Evolutionary conservation across 2,113 vertebrate genomes (phyloP), one percentile per base, ranked within the genome.

Genomic region (Gopherus evgoodei): DNA sequence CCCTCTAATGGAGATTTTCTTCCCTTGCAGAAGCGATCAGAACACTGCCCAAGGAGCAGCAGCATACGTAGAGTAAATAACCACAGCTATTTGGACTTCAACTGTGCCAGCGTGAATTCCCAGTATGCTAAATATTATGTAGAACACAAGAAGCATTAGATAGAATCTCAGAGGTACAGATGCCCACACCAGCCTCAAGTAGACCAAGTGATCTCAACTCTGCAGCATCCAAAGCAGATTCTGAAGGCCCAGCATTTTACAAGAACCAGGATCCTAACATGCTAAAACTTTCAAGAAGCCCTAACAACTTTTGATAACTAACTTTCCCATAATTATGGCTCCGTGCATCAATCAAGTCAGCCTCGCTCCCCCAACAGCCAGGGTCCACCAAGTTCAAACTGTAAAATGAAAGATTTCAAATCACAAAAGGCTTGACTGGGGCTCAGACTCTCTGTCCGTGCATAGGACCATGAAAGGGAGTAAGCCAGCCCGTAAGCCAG

Each of bases 321-420:
- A 22, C n/a, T 42, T 44, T 75, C 11, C 22, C 38, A 44, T 38
- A 42, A 42, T 21, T 6, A 19, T 42, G 21, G 22, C 21, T 75
- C 22, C 6, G 11, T 42, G 72, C 38, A 25, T 44, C n/a, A 75
- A 12, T 25, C 22, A 75, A 25, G 2, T 87, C 11, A 65, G 16
- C 7, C 62, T 65, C 16, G 2, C 62, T n/a, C 31, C 31, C 62
- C 13, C 62, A 17, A 65, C 16, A 65, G 62, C 62, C 31, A 35
- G 31, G 8, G 82, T 84, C 91, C 86, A 91, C 49, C 62, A 93
- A 81, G 49, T 83, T 88, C 27, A 80, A 53, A 83, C 24, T 81
- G 81, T 49, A n/a, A 93, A 95, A 94, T 44, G 6, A 25, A 90
- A 86, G 92, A 52, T 22, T 88, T 59, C 3, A 90, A 16, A 83